phyloP scores from a whole-genome alignment of 2,113 vertebrate genomes.

The Prietella phreatophila region DNA sequence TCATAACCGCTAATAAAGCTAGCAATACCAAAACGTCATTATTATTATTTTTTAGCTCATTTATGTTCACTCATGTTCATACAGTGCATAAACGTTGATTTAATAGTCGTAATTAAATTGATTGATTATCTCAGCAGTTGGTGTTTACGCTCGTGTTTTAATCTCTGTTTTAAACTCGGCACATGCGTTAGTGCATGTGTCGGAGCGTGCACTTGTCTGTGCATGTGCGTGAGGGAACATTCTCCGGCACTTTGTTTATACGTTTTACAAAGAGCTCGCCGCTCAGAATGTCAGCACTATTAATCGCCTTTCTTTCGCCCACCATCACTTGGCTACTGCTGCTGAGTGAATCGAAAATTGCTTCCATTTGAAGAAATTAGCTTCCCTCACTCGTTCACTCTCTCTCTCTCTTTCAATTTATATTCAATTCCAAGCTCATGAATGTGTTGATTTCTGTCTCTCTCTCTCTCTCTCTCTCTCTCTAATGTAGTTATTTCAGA shows the following conservation, averaged over 20 bases:
- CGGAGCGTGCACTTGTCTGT: constrained; percentile 9
- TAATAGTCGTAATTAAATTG: not conserved
- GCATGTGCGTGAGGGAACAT: constrained; percentile 25
- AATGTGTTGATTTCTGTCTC: not conserved
- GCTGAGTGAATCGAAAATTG: constrained; percentile 84
- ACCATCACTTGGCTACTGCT: constrained; percentile 74
- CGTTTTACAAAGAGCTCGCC: not conserved
- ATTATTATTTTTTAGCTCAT: not conserved
- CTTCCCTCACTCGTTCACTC: constrained; percentile 54
- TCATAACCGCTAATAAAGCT: not conserved
- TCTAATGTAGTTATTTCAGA: constrained; percentile 87
- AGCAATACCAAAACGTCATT: not conserved
- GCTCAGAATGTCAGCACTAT: constrained; percentile 53
- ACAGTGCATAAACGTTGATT: not conserved
- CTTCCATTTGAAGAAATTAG: constrained; percentile 81
- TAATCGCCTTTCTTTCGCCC: constrained; percentile 80
- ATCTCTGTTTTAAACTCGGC: not conserved
- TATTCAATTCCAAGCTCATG: not conserved
- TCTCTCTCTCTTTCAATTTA: not conserved
- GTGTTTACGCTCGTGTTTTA: not conserved
- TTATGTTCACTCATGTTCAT: not conserved
- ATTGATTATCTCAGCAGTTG: not conserved
- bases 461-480: constrained; percentile 45
- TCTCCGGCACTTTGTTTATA: constrained; percentile 11
- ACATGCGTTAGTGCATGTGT: constrained; percentile 11